These are phyloP conservation scores for Diploptera punctata DNA, from an alignment of 2,888 invertebrate species.

Conservation along the genomic window DNA sequence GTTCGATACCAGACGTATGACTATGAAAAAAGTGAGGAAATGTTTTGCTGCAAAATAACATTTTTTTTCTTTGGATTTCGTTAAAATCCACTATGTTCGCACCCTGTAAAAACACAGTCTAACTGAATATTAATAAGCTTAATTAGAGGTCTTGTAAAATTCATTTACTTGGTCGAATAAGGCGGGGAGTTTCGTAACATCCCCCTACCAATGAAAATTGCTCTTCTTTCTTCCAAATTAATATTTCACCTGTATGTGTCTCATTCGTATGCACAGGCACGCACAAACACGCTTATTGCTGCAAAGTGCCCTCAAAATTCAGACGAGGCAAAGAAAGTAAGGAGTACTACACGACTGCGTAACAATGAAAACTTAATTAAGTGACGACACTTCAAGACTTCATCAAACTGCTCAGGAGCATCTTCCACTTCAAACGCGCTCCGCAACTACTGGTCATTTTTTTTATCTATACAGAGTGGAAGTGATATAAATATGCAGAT, in stretches of 20 bases:
- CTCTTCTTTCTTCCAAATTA: background rate
- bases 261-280: background rate
- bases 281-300: background rate
- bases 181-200: too few species aligned
- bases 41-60: too few species aligned
- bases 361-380: background rate
- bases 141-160: background rate
- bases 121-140: background rate
- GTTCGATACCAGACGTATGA: too few species aligned
- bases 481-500: too few species aligned
- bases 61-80: too few species aligned
- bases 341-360: background rate
- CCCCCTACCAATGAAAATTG: too few species aligned
- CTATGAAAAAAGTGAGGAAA: too few species aligned
- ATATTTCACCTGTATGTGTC: background rate
- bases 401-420: too few species aligned
- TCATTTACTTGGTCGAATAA: background rate
- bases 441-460: background rate
- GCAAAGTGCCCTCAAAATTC: background rate
- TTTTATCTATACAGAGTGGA: too few species aligned
- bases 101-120: background rate
- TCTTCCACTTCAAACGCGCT: too few species aligned
- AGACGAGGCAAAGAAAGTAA: background rate
- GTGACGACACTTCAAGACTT: background rate
- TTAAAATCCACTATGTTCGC: too few species aligned